A percentile compares a stretch with the other conserved stretches of the same genome.
Conservation (phyloP, 2,797 vertebrate species). For the Garrulus glandarius region DNA sequence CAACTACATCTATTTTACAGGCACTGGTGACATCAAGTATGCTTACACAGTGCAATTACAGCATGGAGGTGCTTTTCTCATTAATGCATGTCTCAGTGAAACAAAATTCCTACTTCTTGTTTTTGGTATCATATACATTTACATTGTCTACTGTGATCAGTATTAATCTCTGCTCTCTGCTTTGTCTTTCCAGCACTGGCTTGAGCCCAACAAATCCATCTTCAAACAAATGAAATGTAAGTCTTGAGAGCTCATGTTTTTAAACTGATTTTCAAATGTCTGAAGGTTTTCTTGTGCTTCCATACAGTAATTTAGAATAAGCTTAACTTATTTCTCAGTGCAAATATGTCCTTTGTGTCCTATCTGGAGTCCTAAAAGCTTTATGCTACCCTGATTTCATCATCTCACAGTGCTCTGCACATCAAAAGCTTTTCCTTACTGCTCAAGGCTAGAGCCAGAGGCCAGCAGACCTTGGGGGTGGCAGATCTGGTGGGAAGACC, state of each 20-base stretch:
- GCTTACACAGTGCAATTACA: not conserved
- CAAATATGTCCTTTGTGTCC: not conserved
- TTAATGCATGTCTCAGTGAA: not conserved
- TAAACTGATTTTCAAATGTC: not conserved
- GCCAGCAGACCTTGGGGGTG: not conserved
- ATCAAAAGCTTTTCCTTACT: not conserved
- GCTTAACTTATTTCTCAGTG: not conserved
- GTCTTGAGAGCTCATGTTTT: slow-evolving; percentile 61
- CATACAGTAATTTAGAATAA: not conserved
- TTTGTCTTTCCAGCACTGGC: slow-evolving; percentile 88
- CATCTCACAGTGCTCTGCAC: not conserved
- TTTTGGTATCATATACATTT: not conserved
- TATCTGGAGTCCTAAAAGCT: not conserved
- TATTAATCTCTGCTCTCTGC: slow-evolving; percentile 48
- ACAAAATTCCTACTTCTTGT: not conserved
- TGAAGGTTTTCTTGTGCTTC: not conserved
- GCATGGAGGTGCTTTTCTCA: not conserved
- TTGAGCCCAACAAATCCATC: slow-evolving; percentile 94
- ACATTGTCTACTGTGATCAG: not conserved
- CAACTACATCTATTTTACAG: not conserved
- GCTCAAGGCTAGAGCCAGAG: not conserved
- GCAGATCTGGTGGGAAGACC: not conserved
- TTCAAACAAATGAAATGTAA: slow-evolving; percentile 99
- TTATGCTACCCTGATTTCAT: not conserved
- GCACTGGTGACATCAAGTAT: not conserved